Evolutionary conservation across 2,113 vertebrate species (phyloP), one percentile per base, ranked within the genome.

Genomic region (Grammomys dolichurus): DNA sequence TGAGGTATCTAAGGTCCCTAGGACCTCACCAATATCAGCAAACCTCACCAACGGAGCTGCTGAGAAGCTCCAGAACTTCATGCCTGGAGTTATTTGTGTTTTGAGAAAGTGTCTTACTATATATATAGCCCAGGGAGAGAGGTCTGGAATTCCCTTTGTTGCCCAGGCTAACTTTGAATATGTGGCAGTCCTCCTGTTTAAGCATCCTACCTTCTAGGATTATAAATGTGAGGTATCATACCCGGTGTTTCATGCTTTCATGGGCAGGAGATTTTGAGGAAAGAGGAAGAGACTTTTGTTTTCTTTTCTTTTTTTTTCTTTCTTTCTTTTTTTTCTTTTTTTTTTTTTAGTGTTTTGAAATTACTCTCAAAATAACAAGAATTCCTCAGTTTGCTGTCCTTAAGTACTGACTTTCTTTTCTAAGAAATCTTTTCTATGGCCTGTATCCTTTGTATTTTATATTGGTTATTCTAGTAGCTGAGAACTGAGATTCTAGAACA

Each of bases 381-480:
- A 76, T 87, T 6, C 24, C 8, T 95, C 8, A 67, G 93, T 91
- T 94, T 96, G 48, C 6, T 82, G 26, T 92, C 60, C n/a, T 75
- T 24, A 72, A 89, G 36, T 70, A 13, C 54, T 60, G 46, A 86
- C 46, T 92, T 97, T 95, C 87, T 56, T 33, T 67, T 20, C 84
- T n/a, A 63, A 58, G 48, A 92, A 77, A 40, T 94, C 3, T 72
- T 87, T 93, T 81, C 28, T 91, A 11, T 93, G 46, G 72, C 33
- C 7, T 19, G 70, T 91, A 70, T 82, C 94, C 92, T 96, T 78
- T 96, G 80, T 91, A n/a, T 96, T 84, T 93, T 95, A 63, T 0
- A 1, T 82, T 90, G 40, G 51, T 22, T 58, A 7, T 86, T 89
- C 76, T 67, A 31, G 11, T 87, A 3, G 11, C 36, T 88, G 78